A percentile compares a stretch with the other conserved stretches of the same genome.
Evolutionary conservation across 2,797 vertebrate genomes (phyloP).

Genomic region (Neosilurus hyrtlii): DNA sequence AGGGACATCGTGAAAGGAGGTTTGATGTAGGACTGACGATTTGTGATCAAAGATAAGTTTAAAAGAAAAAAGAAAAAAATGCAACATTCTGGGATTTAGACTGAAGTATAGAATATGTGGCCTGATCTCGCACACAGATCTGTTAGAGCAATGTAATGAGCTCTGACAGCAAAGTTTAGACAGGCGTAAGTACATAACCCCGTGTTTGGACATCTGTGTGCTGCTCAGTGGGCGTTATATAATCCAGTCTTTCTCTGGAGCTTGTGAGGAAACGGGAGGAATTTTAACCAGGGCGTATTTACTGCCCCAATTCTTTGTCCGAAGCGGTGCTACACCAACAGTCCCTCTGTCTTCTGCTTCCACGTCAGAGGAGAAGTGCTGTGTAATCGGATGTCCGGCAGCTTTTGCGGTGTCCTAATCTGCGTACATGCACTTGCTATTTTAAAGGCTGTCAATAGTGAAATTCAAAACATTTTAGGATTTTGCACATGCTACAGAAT

Average conservation of each 20-base stretch:
- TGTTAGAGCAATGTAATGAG: conserved; percentile 47
- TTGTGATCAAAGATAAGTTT: not conserved
- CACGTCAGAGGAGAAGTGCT: not conserved
- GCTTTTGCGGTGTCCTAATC: too few species aligned
- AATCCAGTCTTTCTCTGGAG: conserved; percentile 33
- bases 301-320: not conserved
- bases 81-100: not conserved
- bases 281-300: conserved; percentile 33
- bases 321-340: not conserved
- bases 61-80: not conserved
- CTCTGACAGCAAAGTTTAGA: conserved; percentile 57
- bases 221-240: conserved; percentile 27
- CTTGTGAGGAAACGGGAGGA: conserved; percentile 1
- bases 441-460: too few species aligned
- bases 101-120: not conserved
- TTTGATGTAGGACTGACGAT: not conserved
- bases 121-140: not conserved
- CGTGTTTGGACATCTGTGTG: not conserved
- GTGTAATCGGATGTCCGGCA: too few species aligned
- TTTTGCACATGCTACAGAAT: too few species aligned
- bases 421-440: too few species aligned
- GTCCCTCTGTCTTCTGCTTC: too few species aligned
- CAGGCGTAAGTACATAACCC: conserved; percentile 60
- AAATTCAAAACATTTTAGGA: too few species aligned
- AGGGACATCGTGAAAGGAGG: not conserved